Evolutionary conservation across 2,797 vertebrate genomes (phyloP).

Genomic region (Myotis pilosus): DNA sequence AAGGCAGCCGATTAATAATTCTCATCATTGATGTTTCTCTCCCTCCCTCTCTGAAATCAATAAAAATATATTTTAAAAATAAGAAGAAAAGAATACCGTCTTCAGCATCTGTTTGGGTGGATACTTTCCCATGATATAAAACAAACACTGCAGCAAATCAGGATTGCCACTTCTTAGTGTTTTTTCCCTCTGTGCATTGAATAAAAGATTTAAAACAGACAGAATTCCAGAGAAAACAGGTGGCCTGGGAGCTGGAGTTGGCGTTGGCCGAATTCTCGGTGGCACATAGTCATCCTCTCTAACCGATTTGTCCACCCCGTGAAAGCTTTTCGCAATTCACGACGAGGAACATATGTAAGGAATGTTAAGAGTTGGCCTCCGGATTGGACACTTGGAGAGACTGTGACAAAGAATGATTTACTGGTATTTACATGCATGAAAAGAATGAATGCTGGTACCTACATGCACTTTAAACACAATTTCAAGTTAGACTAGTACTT

Average conservation of each 20-base stretch:
- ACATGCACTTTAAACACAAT: background rate
- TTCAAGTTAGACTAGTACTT: background rate
- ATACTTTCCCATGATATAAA: conserved; percentile 11
- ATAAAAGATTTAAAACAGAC: conserved; percentile 50
- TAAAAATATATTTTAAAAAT: too few relatives aligned
- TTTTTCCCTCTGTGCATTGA: background rate
- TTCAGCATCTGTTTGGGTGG: conserved; percentile 15
- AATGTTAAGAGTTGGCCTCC: conserved; percentile 34
- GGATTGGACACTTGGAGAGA: background rate
- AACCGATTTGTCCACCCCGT: background rate
- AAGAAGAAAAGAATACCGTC: background rate
- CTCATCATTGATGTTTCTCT: too few relatives aligned
- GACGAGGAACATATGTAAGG: background rate
- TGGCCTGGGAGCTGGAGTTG: background rate
- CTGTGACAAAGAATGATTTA: conserved; percentile 1
- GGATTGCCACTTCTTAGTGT: background rate
- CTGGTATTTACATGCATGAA: background rate
- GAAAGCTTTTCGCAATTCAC: conserved; percentile 20
- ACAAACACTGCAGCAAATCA: background rate
- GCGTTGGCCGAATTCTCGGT: background rate
- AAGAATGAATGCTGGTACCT: background rate
- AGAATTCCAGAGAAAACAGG: conserved; percentile 14
- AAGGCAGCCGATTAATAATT: too few relatives aligned
- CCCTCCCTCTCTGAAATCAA: too few relatives aligned
- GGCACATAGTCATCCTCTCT: background rate